Evolutionary conservation across 2,797 vertebrate species (phyloP).

Genomic region (Cottoperca gobio): DNA sequence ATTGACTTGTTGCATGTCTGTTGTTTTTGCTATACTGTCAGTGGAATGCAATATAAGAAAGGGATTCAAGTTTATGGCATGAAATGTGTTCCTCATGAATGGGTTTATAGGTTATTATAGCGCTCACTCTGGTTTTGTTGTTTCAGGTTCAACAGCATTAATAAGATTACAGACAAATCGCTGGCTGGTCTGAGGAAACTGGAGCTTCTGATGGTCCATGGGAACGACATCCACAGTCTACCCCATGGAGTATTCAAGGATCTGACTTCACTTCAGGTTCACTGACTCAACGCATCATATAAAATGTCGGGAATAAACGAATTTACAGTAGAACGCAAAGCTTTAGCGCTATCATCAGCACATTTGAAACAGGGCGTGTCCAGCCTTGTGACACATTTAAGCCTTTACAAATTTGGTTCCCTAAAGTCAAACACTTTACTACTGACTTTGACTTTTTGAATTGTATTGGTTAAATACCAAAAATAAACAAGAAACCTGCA

Average conservation of each 20-base stretch:
- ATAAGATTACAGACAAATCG: conserved; percentile 83
- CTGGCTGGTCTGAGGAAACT: conserved; percentile 88
- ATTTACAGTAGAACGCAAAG: too few species aligned
- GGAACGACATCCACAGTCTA: conserved; percentile 91
- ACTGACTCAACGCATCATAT: neutral
- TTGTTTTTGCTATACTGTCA: neutral
- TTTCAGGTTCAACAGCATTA: conserved; percentile 93
- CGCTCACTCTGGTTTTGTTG: neutral
- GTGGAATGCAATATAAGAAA: too few species aligned
- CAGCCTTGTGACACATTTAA: neutral
- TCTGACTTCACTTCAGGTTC: conserved; percentile 91
- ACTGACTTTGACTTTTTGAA: neutral
- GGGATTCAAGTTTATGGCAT: neutral
- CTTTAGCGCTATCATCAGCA: too few species aligned
- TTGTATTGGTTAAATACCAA: neutral
- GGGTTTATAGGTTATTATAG: neutral
- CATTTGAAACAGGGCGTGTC: neutral
- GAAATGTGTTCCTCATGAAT: too few species aligned
- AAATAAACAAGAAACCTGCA: neutral
- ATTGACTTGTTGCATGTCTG: neutral
- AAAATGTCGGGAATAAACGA: neutral
- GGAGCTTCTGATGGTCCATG: conserved; percentile 93
- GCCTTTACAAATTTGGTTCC: neutral
- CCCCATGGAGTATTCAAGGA: conserved; percentile 89
- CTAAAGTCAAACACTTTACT: neutral